Evolutionary conservation across 2,113 vertebrate species (phyloP).

Genomic region (Malaclemys terrapin): DNA sequence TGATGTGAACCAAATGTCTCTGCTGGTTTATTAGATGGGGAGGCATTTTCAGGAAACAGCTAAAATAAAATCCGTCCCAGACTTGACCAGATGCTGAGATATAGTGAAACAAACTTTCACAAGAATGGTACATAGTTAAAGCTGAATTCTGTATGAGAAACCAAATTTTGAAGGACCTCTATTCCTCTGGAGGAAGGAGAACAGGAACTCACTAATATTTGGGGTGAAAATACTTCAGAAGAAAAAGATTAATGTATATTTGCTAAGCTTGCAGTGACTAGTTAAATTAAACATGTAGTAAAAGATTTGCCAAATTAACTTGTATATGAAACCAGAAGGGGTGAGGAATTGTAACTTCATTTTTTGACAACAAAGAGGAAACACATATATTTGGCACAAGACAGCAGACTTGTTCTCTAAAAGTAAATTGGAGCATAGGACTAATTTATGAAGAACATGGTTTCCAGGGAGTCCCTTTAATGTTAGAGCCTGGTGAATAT

Average conservation of each 20-base stretch:
- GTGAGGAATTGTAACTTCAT: slow-evolving; percentile 84
- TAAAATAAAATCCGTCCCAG: slow-evolving; percentile 87
- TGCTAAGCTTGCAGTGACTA: slow-evolving; percentile 85
- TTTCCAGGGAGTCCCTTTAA: slow-evolving; percentile 86
- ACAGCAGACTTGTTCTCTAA: slow-evolving; percentile 91
- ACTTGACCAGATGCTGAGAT: slow-evolving; percentile 91
- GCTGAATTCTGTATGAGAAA: slow-evolving; percentile 97
- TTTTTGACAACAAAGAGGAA: slow-evolving; percentile 88
- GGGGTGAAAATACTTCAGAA: slow-evolving; percentile 80
- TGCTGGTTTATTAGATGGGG: slow-evolving; percentile 67
- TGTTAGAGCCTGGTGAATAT: slow-evolving; percentile 92
- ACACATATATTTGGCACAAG: slow-evolving; percentile 84
- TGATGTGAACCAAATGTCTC: slow-evolving; percentile 70
- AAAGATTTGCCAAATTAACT: slow-evolving; percentile 92
- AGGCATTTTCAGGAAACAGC: slow-evolving; percentile 73
- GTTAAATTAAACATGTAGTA: slow-evolving; percentile 90
- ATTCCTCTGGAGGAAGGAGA: slow-evolving; percentile 94
- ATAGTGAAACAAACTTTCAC: slow-evolving; percentile 77
- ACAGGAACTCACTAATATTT: slow-evolving; percentile 87
- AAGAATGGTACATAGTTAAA: slow-evolving; percentile 84
- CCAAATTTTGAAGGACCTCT: slow-evolving; percentile 91
- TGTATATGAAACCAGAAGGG: slow-evolving; percentile 91
- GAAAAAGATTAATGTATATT: slow-evolving; percentile 67
- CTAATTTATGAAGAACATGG: slow-evolving; percentile 92
- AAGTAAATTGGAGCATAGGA: slow-evolving; percentile 93